Base-by-base conservation (phyloP, 2,113 vertebrate genomes). In the Macheiramphus alcinus region DNA sequence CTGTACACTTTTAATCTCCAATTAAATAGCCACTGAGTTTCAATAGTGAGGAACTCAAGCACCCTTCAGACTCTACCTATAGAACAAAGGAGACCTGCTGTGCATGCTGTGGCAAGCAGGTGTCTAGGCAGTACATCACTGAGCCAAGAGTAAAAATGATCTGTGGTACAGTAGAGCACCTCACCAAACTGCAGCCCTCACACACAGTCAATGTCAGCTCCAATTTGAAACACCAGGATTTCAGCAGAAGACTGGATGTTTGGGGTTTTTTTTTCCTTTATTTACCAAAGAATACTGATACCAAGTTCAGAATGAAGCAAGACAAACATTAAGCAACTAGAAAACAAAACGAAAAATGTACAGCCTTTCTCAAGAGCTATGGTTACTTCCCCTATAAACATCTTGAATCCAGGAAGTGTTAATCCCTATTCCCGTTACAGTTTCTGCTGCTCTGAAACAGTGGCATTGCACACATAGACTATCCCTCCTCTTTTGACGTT, bases 331-430 rank as follows among this genome's bases (percentile, higher is more conserved):
- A 88, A 86, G 73, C 38, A 96, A 90, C 32, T 12, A 72, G 59
- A 90, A 79, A 91, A 84, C 13, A 66, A 84, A 67, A 20, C 16
- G 19, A 25, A 72, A 93, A 94, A 85, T 85, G 66, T 82, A 93
- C 94, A 90, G 58, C 14, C 63, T 97, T 94, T 97, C 96, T 89
- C 93, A 97, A 97, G 32, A 80, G 4, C 43, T 48, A 14, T 6
- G 20, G 40, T 45, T 87, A 93, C 81, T 95, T 95, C 91, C 66
- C 20, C 53, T 58, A 56, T 29, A 72, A 70, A 58, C 7, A 40
- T 48, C 31, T 23, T 73, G 31, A 92, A 48, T 66, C 40, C 29
- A 31, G 80, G 48, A 95, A 95, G 29, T 3, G 0, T 45, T 89
- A 61, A 72, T 25, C 29, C 27, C 27, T 62, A 45, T 48, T 82